Evolutionary conservation across 2,113 vertebrate genomes (phyloP), one percentile per base, ranked within the genome.

Genomic region (Sander lucioperca): DNA sequence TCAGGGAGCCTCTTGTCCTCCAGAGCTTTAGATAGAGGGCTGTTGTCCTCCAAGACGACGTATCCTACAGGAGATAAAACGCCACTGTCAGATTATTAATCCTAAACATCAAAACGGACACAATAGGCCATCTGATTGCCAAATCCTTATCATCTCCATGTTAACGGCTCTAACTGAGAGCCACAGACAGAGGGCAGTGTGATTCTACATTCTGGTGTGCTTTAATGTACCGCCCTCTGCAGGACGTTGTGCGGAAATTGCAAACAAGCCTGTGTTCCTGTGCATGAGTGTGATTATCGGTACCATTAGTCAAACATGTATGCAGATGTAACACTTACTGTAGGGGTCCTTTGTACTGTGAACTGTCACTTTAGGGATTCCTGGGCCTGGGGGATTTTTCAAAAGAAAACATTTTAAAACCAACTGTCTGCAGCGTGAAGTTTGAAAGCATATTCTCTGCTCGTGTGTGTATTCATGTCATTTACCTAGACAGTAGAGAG

Each of bases 401-500:
- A 74, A 83, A 85, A 79, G 23, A 68, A 30, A 82, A 50, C 18
- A 64, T 74, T 59, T 50, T 66, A 30, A 83, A 87, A 77, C 61
- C n/a, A 74, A 62, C 57, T 69, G 33, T 62, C 33, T 48, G 69
- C 62, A 33, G 59, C 3, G 2, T 75, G 39, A 68, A 65, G 15
- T 56, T 62, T 68, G 23, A 48, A 48, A 27, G 58, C 10, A 48
- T 13, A 43, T 67, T 13, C 2, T 23, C 1, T 19, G 43, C 3
- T 2, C 9, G 39, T 33, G 25, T 23, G 11, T 7, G 5, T 10
- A 43, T 43, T 43, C 2, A 11, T 57, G 43, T 23, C 33, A 47
- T 79, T 91, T 79, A 96, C 96, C 96, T 39, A 95, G 89, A 89
- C 96, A 97, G 85, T 94, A 93, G 69, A 97, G 94, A 23, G 80